Evolutionary conservation across 2,888 invertebrate species (phyloP).

Genomic region (Nezara viridula): DNA sequence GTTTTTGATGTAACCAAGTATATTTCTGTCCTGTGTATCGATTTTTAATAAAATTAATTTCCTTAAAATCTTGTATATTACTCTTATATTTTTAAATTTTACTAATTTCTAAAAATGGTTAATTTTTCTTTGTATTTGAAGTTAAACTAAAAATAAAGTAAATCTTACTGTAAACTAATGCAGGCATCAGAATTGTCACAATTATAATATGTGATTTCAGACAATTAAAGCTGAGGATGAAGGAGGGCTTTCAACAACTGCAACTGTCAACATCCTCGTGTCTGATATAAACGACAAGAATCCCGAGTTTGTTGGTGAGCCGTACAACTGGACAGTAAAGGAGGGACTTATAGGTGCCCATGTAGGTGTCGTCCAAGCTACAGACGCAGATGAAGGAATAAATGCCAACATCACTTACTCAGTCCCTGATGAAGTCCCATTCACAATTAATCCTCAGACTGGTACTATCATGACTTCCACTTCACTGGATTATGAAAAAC

Average conservation of each 20-base stretch:
- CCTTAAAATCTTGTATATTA: too few species aligned
- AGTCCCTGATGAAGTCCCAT: slow-evolving; percentile 83
- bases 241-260: slow-evolving; percentile 84
- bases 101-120: too few species aligned
- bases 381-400: slow-evolving; percentile 87
- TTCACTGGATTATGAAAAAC: slow-evolving; percentile 85
- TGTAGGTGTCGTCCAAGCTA: slow-evolving; percentile 88
- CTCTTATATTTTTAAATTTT: too few species aligned
- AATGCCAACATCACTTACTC: slow-evolving; percentile 87
- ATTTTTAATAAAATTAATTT: too few species aligned
- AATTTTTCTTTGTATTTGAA: too few species aligned
- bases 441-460: slow-evolving; percentile 82
- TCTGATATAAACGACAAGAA: slow-evolving; percentile 94
- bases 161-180: too few species aligned
- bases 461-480: slow-evolving; percentile 83
- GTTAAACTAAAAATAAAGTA: not conserved
- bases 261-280: slow-evolving; percentile 89
- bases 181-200: not conserved
- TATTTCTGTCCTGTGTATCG: too few species aligned
- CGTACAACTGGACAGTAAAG: slow-evolving; percentile 85
- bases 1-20: too few species aligned
- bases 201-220: slow-evolving; percentile 70
- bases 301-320: slow-evolving; percentile 86
- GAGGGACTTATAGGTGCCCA: slow-evolving; percentile 76
- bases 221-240: slow-evolving; percentile 88